Conservation (phyloP, 2,113 vertebrate species). For the Myotis yumanensis region DNA sequence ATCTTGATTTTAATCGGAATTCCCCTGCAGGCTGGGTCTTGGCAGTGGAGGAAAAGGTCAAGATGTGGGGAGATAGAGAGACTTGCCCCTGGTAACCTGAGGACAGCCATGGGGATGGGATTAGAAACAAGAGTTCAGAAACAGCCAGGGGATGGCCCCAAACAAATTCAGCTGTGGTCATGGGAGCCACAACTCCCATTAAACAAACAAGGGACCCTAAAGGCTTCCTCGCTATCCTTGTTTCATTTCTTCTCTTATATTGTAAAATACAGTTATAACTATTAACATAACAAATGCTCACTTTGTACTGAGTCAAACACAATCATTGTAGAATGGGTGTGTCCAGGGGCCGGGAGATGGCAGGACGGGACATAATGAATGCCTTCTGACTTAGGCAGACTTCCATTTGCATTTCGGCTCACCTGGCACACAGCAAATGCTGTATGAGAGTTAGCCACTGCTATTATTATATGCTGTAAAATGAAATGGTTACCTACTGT, state of each 20-base stretch:
- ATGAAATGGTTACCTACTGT: neutral
- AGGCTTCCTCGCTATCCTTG: neutral
- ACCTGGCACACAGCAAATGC: neutral
- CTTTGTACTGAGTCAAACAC: neutral
- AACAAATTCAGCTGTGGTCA: neutral
- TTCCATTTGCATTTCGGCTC: neutral
- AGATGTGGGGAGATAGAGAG: neutral
- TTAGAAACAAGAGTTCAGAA: neutral
- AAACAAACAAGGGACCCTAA: neutral
- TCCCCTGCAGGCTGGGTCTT: neutral
- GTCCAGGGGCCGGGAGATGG: neutral
- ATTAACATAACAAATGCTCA: neutral
- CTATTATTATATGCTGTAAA: neutral
- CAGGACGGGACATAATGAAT: neutral
- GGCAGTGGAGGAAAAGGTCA: neutral
- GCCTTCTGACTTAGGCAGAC: neutral
- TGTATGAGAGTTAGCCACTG: neutral
- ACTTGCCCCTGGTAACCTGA: neutral
- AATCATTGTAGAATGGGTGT: fast-evolving
- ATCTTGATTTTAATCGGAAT: constrained; percentile 46
- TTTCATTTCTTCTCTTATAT: neutral
- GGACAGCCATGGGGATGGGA: neutral
- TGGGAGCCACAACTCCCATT: neutral
- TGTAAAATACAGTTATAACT: neutral
- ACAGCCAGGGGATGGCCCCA: neutral